Base-by-base conservation (phyloP, 1,140 invertebrate genomes). In the Dolichoris vasculosae region DNA sequence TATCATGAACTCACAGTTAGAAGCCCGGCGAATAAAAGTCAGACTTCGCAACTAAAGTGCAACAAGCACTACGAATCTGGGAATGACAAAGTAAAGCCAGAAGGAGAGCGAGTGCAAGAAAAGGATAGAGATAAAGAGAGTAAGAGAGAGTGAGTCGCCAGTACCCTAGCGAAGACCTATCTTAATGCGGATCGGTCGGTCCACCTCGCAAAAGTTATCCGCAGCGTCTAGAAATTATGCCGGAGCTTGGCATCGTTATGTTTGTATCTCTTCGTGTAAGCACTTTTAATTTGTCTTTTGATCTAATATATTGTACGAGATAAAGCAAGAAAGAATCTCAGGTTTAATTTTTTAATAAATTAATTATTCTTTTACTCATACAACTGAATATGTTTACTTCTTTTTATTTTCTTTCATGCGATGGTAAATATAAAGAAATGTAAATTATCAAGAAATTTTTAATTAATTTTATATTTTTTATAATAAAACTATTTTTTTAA, bases 151-250 rank as follows among this genome's bases (percentile, higher is more conserved):
- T 38, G 75, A 79, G 83, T 69, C 59, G 76, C 38, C 17, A 35
- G 35, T 63, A 30, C 76, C 32, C 75, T 84, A 84, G 59, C 32
- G 9, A 40, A 67, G 75, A 73, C 48, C 43, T 86, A 87, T 87
- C 79, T 87, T 75, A 84, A 86, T 64, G 82, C 40, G 71, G 79
- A 88, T 88, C 86, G 63, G 55, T 59, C 55, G 71, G 67, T 48
- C n/a, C 55, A 23, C n/a, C 43, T 48, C 73, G 63, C 76, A 30
- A 84, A 84, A 84, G 17, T 84, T 84, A 84, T 79, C 64, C 83
- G 75, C n/a, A 23, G 32, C 38, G 83, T 78, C 63, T 84, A 84
- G 64, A 79, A 84, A 84, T 84, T 71, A 84, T 84, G 38, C 76
- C n/a, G 51, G 76, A 71, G 75, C 9, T 46, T 40, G 32, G 64